Evolutionary conservation across 2,888 invertebrate species (phyloP).

Genomic region (Trichopoda pennipes): DNA sequence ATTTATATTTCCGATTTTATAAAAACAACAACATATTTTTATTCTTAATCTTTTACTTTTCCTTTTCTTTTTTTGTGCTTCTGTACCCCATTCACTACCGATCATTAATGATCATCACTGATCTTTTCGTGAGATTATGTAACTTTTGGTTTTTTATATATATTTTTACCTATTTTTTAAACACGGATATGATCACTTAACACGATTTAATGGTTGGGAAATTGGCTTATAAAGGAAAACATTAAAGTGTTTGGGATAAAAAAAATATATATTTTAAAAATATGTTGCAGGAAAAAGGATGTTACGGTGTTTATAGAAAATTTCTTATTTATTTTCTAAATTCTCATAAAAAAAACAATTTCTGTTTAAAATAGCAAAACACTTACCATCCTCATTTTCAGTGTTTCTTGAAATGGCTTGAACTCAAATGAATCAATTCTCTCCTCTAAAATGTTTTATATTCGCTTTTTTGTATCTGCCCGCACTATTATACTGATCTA

Average conservation of each 20-base stretch:
- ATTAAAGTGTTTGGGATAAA: background rate
- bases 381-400: too few relatives aligned
- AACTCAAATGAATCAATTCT: too few relatives aligned
- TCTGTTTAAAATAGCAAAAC: background rate
- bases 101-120: background rate
- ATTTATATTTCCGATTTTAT: slow-evolving; percentile 76
- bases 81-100: background rate
- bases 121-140: slow-evolving; percentile 4
- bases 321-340: slow-evolving; percentile 6
- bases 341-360: background rate
- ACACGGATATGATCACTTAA: slow-evolving; percentile 76
- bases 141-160: background rate
- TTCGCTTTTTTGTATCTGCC: too few relatives aligned
- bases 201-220: slow-evolving; percentile 78
- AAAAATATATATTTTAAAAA: background rate
- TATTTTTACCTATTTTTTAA: slow-evolving; percentile 6
- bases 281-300: background rate
- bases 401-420: too few relatives aligned
- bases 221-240: slow-evolving; percentile 75
- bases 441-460: too few relatives aligned
- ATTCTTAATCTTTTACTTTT: background rate
- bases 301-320: slow-evolving; percentile 26
- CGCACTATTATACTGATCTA: too few relatives aligned
- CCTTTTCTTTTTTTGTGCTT: background rate
- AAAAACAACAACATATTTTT: slow-evolving; percentile 71